Evolutionary conservation across 2,797 vertebrate species (phyloP), one percentile per base, ranked within the genome.

Genomic region (Falco rusticolus): DNA sequence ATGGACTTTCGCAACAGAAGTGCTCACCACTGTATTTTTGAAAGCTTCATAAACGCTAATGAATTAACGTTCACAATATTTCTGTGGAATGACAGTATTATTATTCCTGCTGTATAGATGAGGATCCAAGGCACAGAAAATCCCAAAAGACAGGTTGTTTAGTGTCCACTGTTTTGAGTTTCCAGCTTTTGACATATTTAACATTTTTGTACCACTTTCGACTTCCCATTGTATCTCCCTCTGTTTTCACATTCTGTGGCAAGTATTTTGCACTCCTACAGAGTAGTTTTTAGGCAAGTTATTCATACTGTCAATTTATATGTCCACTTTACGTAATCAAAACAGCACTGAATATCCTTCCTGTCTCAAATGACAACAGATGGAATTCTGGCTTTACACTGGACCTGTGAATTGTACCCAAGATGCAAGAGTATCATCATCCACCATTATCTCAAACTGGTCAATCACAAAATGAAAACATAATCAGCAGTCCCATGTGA

Each of bases 1-100:
- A 4, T 43, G 60, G 92, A 76, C 39, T 89, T 96, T 59, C 6
- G 5, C 64, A 85, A 41, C 37, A 77, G 53, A 85, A 94, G 16
- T 81, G 66, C 72, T 95, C 65, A 78, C 51, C 64, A 39, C 41
- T 80, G 77, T 94, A 83, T 37, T 93, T 94, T 71, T 78, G 79
- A 89, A 91, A 81, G 65, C 53, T 92, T 88, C 84, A 59, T 68
- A 74, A 89, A 71, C 53, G 37, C 66, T 87, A 77, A 91, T 85
- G 60, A 95, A 85, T 85, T 91, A 68, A 87, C 50, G 37, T 91
- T 92, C 53, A 26, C 60, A 68, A 45, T 50, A 70, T 85, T 91
- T 93, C 50, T 81, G 18, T 81, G 61, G 79, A 75, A 60, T 64
- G 34, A 64, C 82, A 31, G 24, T 84, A 0, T 4, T 75, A 21